A percentile compares a stretch with the other conserved stretches of the same genome.
These are phyloP conservation scores for Temnothorax unifasciatus DNA, from an alignment of 2,888 invertebrate species.

Conservation along the genomic window DNA sequence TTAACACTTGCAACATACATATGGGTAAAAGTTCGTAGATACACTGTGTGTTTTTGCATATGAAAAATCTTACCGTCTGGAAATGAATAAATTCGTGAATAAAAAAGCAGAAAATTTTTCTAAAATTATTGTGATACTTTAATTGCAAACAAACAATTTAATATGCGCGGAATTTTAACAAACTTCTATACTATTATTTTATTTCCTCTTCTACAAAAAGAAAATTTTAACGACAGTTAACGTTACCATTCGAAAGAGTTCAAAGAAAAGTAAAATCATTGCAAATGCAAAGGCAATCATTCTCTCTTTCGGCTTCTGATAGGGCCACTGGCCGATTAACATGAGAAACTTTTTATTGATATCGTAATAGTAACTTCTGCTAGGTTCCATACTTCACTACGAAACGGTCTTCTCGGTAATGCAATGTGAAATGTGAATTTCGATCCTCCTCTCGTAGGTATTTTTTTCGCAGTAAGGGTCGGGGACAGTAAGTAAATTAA, in stretches of 20 bases:
- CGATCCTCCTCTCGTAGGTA: not conserved
- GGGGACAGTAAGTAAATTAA: not conserved
- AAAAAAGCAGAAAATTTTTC: not conserved
- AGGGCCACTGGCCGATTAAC: constrained; percentile 14
- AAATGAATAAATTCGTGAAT: too few species aligned
- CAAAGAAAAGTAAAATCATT: not conserved
- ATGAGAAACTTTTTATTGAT: not conserved
- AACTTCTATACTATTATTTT: not conserved
- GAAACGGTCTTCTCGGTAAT: not conserved
- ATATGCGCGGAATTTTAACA: not conserved
- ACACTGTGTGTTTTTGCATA: not conserved
- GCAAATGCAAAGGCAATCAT: not conserved
- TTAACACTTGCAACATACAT: not conserved
- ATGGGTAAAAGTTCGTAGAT: not conserved
- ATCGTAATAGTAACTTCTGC: not conserved
- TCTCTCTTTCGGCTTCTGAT: not conserved
- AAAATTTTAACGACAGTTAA: not conserved
- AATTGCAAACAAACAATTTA: not conserved
- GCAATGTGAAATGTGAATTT: not conserved
- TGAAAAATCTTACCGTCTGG: not conserved
- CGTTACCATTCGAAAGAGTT: not conserved
- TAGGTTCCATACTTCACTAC: not conserved
- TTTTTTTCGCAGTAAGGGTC: not conserved
- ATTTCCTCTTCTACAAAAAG: not conserved
- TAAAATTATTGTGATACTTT: not conserved